Percentiles rank a stretch among this genome's conserved stretches.
Evolutionary conservation across 64 coral and sea anemone species (phyloP).

Genomic region (Porites australiensis): DNA sequence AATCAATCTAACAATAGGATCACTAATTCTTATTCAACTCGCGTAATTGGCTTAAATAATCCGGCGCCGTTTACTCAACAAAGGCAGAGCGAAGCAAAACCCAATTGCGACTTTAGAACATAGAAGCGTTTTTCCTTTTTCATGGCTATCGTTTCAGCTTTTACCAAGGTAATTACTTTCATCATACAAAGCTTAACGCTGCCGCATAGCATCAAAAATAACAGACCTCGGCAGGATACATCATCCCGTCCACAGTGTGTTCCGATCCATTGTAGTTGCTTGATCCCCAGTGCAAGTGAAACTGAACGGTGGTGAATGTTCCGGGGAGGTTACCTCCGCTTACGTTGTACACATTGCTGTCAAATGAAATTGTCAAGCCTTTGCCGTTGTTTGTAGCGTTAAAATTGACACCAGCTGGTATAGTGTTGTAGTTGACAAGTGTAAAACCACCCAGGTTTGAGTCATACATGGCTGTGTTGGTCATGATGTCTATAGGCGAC

Average conservation of each 20-base stretch:
- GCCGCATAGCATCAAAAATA: too few species aligned
- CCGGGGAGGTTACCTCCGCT: not conserved
- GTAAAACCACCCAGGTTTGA: not conserved
- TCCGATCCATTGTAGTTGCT: slow-evolving; percentile 27
- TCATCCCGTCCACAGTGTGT: not conserved
- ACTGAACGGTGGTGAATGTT: slow-evolving; percentile 14
- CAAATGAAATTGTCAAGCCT: not conserved
- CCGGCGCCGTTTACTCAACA: too few species aligned
- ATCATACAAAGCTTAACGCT: too few species aligned
- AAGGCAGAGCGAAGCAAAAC: too few species aligned
- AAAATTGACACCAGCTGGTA: slow-evolving; percentile 2
- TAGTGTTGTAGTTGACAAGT: not conserved
- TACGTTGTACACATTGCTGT: not conserved
- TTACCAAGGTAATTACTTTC: too few species aligned
- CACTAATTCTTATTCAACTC: too few species aligned
- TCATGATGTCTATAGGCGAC: slow-evolving; percentile 54
- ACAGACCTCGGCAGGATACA: slow-evolving; percentile 54
- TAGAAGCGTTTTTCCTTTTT: too few species aligned
- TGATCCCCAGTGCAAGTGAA: slow-evolving; percentile 71
- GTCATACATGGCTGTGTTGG: not conserved
- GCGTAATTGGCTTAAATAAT: too few species aligned
- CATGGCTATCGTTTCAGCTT: too few species aligned
- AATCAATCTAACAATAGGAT: too few species aligned
- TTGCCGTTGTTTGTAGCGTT: not conserved
- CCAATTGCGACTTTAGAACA: too few species aligned